Percentiles rank a stretch among this genome's conserved stretches.
These are phyloP conservation scores for Epistrophe eligans DNA, from an alignment of 2,888 invertebrate genomes.

Conservation along the genomic window DNA sequence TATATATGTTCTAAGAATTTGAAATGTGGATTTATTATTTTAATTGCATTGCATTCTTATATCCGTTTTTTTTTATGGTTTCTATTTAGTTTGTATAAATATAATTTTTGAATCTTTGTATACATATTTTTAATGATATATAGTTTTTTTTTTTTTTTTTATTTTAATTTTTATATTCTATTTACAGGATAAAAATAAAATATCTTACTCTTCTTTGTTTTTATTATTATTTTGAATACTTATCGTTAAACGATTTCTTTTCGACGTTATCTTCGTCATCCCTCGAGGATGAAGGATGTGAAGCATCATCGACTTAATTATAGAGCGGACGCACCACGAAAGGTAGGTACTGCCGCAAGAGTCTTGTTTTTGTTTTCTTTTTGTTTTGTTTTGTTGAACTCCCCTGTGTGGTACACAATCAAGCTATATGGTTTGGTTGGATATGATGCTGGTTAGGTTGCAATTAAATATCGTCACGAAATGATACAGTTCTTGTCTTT, in stretches of 20 bases:
- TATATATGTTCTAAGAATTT: slow-evolving; percentile 68
- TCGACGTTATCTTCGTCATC: slow-evolving; percentile 24
- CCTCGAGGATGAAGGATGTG: slow-evolving; percentile 12
- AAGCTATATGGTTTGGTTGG: slow-evolving; percentile 47
- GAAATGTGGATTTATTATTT: slow-evolving; percentile 22
- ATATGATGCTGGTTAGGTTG: slow-evolving; percentile 63
- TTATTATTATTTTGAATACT: slow-evolving; percentile 64
- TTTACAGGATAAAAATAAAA: slow-evolving; percentile 67
- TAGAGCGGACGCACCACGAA: slow-evolving; percentile 23
- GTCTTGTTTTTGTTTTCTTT: slow-evolving; percentile 25
- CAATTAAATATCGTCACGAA: slow-evolving; percentile 87
- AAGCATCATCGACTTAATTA: slow-evolving; percentile 56
- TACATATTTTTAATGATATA: slow-evolving; percentile 53
- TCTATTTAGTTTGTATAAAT: slow-evolving; percentile 57
- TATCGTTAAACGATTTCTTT: slow-evolving; percentile 68
- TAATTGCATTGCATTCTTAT: slow-evolving; percentile 65
- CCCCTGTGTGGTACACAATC: slow-evolving; percentile 9
- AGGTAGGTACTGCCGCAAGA: slow-evolving; percentile 46
- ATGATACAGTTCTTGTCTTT: slow-evolving; percentile 93
- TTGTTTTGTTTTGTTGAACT: slow-evolving; percentile 58
- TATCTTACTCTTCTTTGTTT: slow-evolving; percentile 72
- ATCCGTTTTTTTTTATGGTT: slow-evolving; percentile 16
- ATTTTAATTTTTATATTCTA: slow-evolving; percentile 48
- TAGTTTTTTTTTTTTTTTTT: slow-evolving; percentile 49
- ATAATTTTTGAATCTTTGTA: slow-evolving; percentile 68